phyloP scores from a whole-genome alignment of 2,113 vertebrate species.

The Polypterus bichir region DNA sequence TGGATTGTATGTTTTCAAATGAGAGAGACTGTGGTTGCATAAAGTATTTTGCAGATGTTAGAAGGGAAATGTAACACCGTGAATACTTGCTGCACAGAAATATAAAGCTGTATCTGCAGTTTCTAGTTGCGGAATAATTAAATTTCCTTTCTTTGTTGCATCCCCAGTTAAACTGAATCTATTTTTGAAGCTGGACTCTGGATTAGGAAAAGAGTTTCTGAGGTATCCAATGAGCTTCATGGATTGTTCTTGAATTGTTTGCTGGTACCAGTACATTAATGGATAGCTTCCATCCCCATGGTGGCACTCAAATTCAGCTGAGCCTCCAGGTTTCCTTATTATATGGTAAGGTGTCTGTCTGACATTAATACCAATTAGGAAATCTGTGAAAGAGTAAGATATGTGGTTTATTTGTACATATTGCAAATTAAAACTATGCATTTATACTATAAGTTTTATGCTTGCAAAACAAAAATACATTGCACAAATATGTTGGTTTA shows the following conservation, averaged over 20 bases:
- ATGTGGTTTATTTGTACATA: too few species aligned
- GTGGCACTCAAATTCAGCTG: conserved; percentile 20
- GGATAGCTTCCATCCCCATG: conserved; percentile 14
- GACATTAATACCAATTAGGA: too few species aligned
- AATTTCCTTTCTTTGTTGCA: neutral
- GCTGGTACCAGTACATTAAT: conserved; percentile 34
- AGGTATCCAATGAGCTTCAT: conserved; percentile 28
- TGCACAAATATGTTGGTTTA: too few species aligned
- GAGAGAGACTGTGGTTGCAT: too few species aligned
- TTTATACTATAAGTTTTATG: too few species aligned
- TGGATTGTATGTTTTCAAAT: too few species aligned
- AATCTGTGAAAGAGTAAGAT: too few species aligned
- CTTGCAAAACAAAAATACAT: too few species aligned
- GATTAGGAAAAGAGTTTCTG: neutral
- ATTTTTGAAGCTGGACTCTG: conserved; percentile 11
- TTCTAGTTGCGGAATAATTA: conserved; percentile 12
- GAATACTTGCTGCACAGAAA: conserved; percentile 29
- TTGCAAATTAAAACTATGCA: too few species aligned
- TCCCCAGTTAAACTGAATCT: conserved; percentile 19
- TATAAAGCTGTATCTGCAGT: conserved; percentile 21
- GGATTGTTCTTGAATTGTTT: neutral
- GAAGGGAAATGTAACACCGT: conserved; percentile 20
- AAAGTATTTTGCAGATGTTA: too few species aligned
- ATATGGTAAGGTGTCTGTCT: too few species aligned
- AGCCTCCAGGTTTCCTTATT: neutral